phyloP scores from a whole-genome alignment of 2,888 invertebrate species.

The Napeogenes sylphis region DNA sequence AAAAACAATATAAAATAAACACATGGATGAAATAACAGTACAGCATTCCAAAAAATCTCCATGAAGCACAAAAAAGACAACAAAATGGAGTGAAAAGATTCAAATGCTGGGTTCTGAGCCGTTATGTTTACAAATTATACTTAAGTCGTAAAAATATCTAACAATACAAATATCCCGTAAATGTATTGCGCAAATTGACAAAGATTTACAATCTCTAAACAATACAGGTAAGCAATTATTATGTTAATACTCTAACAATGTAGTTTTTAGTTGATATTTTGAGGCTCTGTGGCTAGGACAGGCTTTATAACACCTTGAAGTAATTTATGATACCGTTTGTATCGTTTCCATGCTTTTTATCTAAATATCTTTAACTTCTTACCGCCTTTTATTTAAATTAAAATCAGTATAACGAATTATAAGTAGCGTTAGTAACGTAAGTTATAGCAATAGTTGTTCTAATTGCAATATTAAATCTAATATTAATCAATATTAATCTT shows the following conservation, averaged over 20 bases:
- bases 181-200: conserved; percentile 59
- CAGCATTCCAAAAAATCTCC: conserved; percentile 27
- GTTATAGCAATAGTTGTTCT: no score
- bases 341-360: conserved; percentile 73
- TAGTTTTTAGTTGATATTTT: conserved; percentile 61
- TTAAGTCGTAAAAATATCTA: no score
- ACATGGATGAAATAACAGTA: conserved; percentile 33
- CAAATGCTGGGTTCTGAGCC: conserved; percentile 54
- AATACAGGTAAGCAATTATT: conserved; percentile 74
- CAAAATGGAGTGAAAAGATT: conserved; percentile 60
- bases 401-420: no score
- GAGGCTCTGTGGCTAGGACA: conserved; percentile 64
- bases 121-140: conserved; percentile 63
- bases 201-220: conserved; percentile 47
- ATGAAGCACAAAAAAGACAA: conserved; percentile 6
- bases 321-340: conserved; percentile 72
- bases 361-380: conserved; percentile 55
- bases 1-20: conserved; percentile 30
- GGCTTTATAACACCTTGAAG: conserved; percentile 66
- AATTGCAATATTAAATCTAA: no score
- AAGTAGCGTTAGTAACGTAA: no score
- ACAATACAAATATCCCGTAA: conserved; percentile 24
- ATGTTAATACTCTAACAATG: conserved; percentile 68
- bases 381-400: no score
- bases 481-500: no score